These are phyloP conservation scores for Brachyptera risi DNA, from an alignment of 2,888 invertebrate genomes.

Conservation along the genomic window DNA sequence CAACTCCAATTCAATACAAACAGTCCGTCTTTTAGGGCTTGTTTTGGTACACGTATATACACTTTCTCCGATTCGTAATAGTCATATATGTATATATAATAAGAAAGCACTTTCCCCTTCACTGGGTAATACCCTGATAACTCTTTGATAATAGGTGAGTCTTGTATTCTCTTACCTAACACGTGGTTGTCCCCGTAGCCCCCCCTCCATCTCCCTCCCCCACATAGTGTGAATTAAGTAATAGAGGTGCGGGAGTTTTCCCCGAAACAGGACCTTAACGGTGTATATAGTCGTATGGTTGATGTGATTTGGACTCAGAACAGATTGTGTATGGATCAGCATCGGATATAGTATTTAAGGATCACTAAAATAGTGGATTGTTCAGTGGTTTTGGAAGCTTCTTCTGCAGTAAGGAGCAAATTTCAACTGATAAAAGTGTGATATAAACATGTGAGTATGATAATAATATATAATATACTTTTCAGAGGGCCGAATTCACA, in stretches of 20 bases:
- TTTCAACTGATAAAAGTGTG: too few species aligned
- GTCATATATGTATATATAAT: too few species aligned
- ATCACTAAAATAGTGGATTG: too few species aligned
- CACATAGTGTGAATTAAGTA: background rate
- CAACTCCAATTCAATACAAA: too few species aligned
- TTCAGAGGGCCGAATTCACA: too few species aligned
- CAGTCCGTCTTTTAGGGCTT: too few species aligned
- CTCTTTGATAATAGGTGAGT: background rate
- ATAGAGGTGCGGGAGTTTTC: background rate
- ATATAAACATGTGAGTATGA: too few species aligned
- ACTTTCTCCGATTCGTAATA: constrained; percentile 19
- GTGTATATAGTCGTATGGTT: background rate
- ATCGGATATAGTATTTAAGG: too few species aligned
- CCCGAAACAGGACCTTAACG: background rate
- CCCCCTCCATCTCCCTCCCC: background rate
- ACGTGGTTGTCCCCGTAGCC: background rate
- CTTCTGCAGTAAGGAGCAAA: constrained; percentile 12
- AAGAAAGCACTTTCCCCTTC: constrained; percentile 18
- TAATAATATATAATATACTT: too few species aligned
- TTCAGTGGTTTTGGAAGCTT: background rate
- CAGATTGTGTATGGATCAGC: background rate
- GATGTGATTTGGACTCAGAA: background rate
- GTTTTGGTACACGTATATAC: constrained; percentile 4
- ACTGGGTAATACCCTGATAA: constrained; percentile 1
- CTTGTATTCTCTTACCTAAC: constrained; percentile 11